Conservation (phyloP, 2,888 invertebrate species). For the Trachelus iudaicus region DNA sequence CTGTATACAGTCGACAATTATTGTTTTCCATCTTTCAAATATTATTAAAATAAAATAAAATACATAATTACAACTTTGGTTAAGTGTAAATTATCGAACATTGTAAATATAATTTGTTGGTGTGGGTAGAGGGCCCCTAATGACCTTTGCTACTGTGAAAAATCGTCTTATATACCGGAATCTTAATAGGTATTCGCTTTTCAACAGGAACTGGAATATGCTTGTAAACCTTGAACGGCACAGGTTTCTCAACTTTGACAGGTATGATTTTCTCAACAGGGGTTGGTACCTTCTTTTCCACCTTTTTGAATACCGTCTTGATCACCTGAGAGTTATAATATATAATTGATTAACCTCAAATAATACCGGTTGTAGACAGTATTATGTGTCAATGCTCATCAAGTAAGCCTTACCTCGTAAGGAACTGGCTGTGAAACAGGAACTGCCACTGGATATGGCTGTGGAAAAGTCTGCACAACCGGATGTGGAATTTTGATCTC, state of each 20-base stretch:
- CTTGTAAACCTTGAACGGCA: constrained; percentile 75
- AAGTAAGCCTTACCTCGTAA: constrained; percentile 34
- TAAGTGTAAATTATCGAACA: neutral
- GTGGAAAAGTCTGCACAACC: constrained; percentile 69
- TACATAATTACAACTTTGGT: neutral
- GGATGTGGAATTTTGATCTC: constrained; percentile 70
- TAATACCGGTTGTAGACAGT: neutral
- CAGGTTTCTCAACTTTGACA: constrained; percentile 75
- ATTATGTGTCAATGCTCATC: no score
- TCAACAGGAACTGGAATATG: constrained; percentile 73
- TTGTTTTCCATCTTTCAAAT: neutral
- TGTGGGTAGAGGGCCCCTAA: neutral
- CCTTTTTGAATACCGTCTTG: constrained; percentile 41
- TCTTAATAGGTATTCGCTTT: constrained; percentile 75
- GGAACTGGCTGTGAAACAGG: constrained; percentile 73
- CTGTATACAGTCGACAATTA: neutral
- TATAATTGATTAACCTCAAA: neutral
- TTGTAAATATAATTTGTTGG: neutral
- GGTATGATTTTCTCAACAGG: constrained; percentile 76
- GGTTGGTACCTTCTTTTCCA: constrained; percentile 68
- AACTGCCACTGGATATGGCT: constrained; percentile 74
- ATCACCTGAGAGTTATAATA: constrained; percentile 37
- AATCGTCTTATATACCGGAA: constrained; percentile 77
- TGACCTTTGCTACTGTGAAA: constrained; percentile 72
- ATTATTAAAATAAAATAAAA: neutral